Evolutionary conservation across 2,888 invertebrate species (phyloP).

Genomic region (Drosophila nigricruria): DNA sequence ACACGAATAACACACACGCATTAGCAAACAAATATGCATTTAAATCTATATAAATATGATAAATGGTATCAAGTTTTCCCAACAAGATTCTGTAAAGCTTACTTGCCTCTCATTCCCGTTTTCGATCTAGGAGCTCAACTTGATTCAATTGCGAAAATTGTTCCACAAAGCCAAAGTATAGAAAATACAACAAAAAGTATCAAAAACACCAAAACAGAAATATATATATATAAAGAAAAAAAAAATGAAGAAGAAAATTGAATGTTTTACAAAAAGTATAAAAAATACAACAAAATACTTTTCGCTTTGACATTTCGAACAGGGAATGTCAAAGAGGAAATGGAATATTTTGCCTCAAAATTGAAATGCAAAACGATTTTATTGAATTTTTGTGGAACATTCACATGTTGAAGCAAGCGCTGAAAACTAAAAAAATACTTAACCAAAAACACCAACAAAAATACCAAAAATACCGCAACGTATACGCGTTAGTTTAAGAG

Average conservation of each 20-base stretch:
- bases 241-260: slow-evolving; percentile 59
- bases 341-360: slow-evolving; percentile 47
- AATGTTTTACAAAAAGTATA: slow-evolving; percentile 77
- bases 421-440: slow-evolving; percentile 71
- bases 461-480: slow-evolving; percentile 49
- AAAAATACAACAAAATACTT: slow-evolving; percentile 43
- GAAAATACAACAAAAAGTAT: slow-evolving; percentile 16
- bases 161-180: slow-evolving; percentile 80
- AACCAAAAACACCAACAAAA: slow-evolving; percentile 45
- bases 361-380: slow-evolving; percentile 64
- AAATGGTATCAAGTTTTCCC: slow-evolving; percentile 85
- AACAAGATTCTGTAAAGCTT: slow-evolving; percentile 85
- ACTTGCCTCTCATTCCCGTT: slow-evolving; percentile 86
- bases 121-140: slow-evolving; percentile 85
- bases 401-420: slow-evolving; percentile 85
- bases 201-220: slow-evolving; percentile 31
- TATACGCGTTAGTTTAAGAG: slow-evolving; percentile 50
- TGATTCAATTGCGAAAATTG: slow-evolving; percentile 85
- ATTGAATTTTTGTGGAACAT: slow-evolving; percentile 83
- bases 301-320: slow-evolving; percentile 63
- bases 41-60: slow-evolving; percentile 62
- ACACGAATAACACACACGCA: slow-evolving; percentile 34
- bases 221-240: slow-evolving; percentile 12
- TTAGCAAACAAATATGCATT: slow-evolving; percentile 53
- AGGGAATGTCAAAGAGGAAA: slow-evolving; percentile 62